Base-by-base conservation (phyloP, 2,888 invertebrate genomes). In the Heliconius hortense region DNA sequence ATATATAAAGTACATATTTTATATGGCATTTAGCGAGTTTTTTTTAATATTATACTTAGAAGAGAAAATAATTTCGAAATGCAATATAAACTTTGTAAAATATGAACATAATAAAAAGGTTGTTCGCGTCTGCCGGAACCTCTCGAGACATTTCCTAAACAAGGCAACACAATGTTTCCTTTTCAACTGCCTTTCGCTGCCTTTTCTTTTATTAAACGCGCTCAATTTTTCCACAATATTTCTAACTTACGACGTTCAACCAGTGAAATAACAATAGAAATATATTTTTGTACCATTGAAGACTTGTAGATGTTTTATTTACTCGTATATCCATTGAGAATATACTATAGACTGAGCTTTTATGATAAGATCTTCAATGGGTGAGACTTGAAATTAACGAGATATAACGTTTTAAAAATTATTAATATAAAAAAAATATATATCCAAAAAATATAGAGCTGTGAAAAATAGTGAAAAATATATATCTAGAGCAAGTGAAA, bases 91-190 rank as follows among this genome's bases (percentile, higher is more conserved):
- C 35, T 69, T 69, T 56, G 56, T 56, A 69, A 69, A 24, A 56
- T 56, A 56, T 39, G 35, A 71, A 60, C 26, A 71, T 26, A 60
- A 60, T 60, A 71, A 59, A 71, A 71, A 60, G 60, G 60, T 71
- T 71, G 60, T 43, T 71, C 39, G 18, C 60, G 59, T 71, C 71
- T 71, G 60, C 71, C 71, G 71, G 71, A 71, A 71, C 71, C 71
- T 60, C 60, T 71, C 39, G 71, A 71, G 71, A 71, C 71, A 71
- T 71, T 60, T 71, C 71, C 71, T 35, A 71, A 71, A 71, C 71
- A 71, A 71, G 60, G 59, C 26, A 60, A 35, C 71, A 71, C 39
- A 60, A 71, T 71, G 71, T 71, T 71, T 59, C 26, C 71, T 39
- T 71, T 60, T 71, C 71, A 71, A 60, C 71, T 60, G 43, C 60